Conservation (phyloP, 2,113 vertebrate species). For the Vidua chalybeata region DNA sequence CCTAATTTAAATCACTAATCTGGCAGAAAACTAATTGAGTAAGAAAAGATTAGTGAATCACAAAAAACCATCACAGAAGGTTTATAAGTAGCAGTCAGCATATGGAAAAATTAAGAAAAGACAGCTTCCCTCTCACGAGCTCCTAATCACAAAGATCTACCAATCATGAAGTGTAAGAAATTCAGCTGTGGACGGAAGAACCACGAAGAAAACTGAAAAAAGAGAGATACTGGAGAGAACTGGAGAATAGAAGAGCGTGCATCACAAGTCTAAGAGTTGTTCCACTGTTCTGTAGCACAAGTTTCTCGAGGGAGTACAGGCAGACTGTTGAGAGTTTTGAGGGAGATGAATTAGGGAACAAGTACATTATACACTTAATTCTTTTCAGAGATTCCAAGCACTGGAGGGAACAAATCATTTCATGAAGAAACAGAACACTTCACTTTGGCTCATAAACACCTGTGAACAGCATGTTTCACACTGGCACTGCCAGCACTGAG, state of each 20-base stretch:
- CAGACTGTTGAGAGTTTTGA: neutral
- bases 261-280: neutral
- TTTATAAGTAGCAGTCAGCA: neutral
- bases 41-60: neutral
- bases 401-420: conserved; percentile 17
- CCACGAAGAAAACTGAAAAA: neutral
- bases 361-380: neutral
- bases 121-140: neutral
- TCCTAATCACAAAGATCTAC: neutral
- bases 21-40: neutral
- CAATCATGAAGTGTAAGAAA: neutral
- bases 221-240: neutral
- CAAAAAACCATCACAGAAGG: neutral
- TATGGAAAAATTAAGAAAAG: neutral
- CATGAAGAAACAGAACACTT: conserved; percentile 34
- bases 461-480: conserved; percentile 51
- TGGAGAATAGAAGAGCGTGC: neutral
- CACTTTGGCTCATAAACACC: conserved; percentile 41
- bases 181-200: neutral
- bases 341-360: neutral
- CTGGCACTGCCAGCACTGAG: conserved; percentile 18
- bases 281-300: neutral
- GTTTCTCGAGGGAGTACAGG: rapidly evolving
- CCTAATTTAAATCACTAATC: neutral
- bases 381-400: neutral